phyloP scores from a whole-genome alignment of 1,140 invertebrate species.

The Nebria ingens region DNA sequence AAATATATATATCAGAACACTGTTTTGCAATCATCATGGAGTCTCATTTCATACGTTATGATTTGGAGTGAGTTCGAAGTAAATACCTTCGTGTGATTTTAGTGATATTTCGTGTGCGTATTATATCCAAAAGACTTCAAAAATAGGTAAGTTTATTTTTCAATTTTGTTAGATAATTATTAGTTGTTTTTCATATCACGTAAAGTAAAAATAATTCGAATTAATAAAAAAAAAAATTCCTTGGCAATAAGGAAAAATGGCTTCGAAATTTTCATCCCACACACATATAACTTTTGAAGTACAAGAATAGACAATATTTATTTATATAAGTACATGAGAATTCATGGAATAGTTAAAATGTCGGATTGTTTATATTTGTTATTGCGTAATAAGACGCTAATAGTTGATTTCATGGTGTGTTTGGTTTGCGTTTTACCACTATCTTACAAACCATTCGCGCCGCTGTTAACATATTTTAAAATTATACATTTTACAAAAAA shows the following conservation, averaged over 20 bases:
- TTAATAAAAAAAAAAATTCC: neutral
- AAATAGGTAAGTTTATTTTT: too few relatives aligned
- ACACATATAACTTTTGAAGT: neutral
- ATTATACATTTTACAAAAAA: neutral
- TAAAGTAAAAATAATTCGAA: neutral
- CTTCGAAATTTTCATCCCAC: neutral
- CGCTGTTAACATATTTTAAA: neutral
- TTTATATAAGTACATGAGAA: neutral
- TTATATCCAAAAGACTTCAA: constrained; percentile 6
- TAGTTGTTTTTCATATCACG: too few relatives aligned
- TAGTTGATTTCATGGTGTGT: neutral
- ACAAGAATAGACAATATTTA: neutral
- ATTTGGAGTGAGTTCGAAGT: constrained; percentile 6
- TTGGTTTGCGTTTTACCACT: too few relatives aligned
- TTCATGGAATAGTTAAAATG: neutral
- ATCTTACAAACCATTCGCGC: neutral
- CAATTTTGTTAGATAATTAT: too few relatives aligned
- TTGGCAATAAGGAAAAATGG: neutral
- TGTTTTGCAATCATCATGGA: constrained; percentile 9
- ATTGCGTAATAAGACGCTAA: neutral
- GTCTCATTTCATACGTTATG: constrained; percentile 9
- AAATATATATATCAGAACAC: neutral
- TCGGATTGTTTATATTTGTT: constrained; percentile 4
- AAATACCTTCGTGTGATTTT: constrained; percentile 10
- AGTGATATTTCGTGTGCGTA: constrained; percentile 10